Conservation (phyloP, 2,888 invertebrate species). For the Mesorhabditis sp. region DNA sequence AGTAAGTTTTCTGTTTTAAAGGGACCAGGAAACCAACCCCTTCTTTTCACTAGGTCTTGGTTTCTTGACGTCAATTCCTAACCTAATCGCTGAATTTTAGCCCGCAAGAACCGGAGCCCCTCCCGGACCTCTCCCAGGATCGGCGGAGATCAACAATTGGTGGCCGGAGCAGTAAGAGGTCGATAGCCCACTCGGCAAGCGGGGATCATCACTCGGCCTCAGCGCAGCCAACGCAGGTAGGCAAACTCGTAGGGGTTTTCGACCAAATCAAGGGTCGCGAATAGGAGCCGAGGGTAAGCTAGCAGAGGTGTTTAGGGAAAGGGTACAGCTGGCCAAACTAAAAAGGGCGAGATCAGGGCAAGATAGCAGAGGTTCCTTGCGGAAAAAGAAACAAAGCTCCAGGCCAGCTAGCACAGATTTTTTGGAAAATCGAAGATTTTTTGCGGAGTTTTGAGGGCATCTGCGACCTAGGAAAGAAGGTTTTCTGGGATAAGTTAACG, state of each 20-base stretch:
- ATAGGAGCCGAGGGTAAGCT: no score
- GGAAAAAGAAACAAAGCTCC: no score
- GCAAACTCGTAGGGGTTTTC: background rate
- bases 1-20: conserved; percentile 22
- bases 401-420: no score
- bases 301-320: no score
- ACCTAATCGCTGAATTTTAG: conserved; percentile 14
- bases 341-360: no score
- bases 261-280: no score
- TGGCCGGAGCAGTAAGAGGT: conserved; percentile 28
- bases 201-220: conserved; percentile 25
- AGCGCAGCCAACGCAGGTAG: conserved; percentile 12
- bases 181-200: conserved; percentile 21
- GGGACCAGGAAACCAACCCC: background rate
- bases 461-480: no score
- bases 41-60: background rate
- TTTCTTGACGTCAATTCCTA: background rate
- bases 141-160: conserved; percentile 34
- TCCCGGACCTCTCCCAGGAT: conserved; percentile 34
- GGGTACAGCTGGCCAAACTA: no score
- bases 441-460: no score
- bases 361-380: no score
- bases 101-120: conserved; percentile 38
- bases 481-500: no score
- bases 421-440: no score